Percentiles rank a stretch among this genome's conserved stretches.
These are phyloP conservation scores for Crocallis elinguaria DNA, from an alignment of 2,888 invertebrate species.

Conservation along the genomic window DNA sequence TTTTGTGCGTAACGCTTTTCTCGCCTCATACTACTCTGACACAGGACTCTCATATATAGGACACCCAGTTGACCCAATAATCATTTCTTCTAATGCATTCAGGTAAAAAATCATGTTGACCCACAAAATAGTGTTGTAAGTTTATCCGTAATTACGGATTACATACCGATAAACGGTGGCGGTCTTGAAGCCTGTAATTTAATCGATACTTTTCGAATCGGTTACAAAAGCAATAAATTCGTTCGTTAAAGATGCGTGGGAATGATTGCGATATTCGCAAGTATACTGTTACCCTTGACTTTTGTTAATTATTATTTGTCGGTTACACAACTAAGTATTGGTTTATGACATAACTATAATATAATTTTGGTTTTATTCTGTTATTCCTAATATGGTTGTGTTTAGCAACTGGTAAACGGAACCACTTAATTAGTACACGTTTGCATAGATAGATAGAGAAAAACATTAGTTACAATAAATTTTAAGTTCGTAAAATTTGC, in stretches of 20 bases:
- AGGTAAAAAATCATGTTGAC: background rate
- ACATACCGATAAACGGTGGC: slow-evolving; percentile 13
- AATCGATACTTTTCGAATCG: slow-evolving; percentile 33
- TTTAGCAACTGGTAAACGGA: background rate
- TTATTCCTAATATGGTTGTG: slow-evolving; percentile 8
- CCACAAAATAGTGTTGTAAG: slow-evolving; percentile 17
- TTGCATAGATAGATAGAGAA: too few species aligned
- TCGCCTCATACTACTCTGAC: too few species aligned
- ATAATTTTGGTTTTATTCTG: slow-evolving; percentile 8
- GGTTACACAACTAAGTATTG: slow-evolving; percentile 4
- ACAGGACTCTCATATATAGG: too few species aligned
- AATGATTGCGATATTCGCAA: slow-evolving; percentile 25
- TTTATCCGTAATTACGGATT: slow-evolving; percentile 13
- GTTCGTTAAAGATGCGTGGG: slow-evolving; percentile 30
- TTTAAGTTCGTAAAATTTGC: too few species aligned
- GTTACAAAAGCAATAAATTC: slow-evolving; percentile 43
- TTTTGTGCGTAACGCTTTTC: too few species aligned
- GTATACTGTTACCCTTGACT: slow-evolving; percentile 40
- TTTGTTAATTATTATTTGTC: slow-evolving; percentile 23
- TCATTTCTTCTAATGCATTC: background rate
- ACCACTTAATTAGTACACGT: background rate
- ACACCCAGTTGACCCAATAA: too few species aligned
- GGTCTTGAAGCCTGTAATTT: slow-evolving; percentile 32
- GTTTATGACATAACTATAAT: background rate
- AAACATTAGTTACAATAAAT: too few species aligned